These are phyloP conservation scores for Anadara kagoshimensis DNA, from an alignment of 1,140 invertebrate species.

Conservation along the genomic window DNA sequence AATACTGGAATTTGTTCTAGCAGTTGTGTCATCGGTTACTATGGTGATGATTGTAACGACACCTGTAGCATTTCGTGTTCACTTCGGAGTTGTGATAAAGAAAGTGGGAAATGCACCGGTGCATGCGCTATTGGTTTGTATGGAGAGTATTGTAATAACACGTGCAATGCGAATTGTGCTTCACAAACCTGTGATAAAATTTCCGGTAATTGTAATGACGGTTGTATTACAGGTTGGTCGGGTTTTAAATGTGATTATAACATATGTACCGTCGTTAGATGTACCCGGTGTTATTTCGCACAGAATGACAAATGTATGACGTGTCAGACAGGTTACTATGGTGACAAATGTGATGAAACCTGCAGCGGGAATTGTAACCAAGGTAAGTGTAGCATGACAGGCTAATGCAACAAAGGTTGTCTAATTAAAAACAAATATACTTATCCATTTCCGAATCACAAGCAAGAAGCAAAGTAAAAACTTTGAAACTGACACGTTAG, in stretches of 20 bases:
- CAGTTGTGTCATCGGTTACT: slow-evolving; percentile 19
- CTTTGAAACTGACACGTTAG: no score
- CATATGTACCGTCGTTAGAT: no score
- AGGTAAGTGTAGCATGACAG: slow-evolving; percentile 21
- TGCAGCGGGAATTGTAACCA: slow-evolving; percentile 11
- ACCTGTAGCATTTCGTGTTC: slow-evolving; percentile 4
- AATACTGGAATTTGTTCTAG: neutral
- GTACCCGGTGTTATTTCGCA: no score
- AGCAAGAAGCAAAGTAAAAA: no score
- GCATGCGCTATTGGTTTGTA: slow-evolving; percentile 19
- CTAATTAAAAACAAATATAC: no score
- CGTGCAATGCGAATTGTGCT: slow-evolving; percentile 16
- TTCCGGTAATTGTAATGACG: slow-evolving; percentile 5
- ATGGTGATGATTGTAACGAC: neutral
- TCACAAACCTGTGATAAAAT: slow-evolving; percentile 6
- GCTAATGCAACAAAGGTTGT: slow-evolving; percentile 14
- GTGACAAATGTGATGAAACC: slow-evolving; percentile 23
- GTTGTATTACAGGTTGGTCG: neutral
- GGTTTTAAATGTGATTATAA: no score
- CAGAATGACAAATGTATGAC: no score
- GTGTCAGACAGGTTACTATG: slow-evolving; percentile 39
- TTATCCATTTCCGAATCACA: no score
- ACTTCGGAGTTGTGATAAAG: slow-evolving; percentile 7
- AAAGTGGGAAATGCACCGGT: slow-evolving; percentile 2
- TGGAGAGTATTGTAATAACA: slow-evolving; percentile 1